phyloP scores from a whole-genome alignment of 2,113 vertebrate species.

The Triplophysa dalaica region DNA sequence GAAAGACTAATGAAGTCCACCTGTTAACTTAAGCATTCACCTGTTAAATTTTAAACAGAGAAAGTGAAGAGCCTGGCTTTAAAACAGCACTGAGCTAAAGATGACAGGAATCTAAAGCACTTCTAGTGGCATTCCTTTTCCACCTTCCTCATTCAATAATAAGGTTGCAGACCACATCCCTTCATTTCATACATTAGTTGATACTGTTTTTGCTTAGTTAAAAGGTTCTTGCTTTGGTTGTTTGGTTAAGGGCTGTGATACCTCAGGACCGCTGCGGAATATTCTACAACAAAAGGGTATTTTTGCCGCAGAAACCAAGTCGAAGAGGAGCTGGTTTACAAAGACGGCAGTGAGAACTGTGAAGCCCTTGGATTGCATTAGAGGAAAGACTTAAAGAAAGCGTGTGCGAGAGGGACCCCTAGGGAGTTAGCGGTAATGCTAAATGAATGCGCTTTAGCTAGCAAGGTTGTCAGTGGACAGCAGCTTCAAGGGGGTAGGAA shows the following conservation, averaged over 20 bases:
- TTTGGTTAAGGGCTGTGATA: slow-evolving; percentile 21
- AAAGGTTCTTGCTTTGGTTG: slow-evolving; percentile 43
- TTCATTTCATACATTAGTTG: slow-evolving; percentile 24
- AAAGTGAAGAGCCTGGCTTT: slow-evolving; percentile 14
- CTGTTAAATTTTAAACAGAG: slow-evolving; percentile 53
- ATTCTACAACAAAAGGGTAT: slow-evolving; percentile 50
- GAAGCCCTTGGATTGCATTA: slow-evolving; percentile 40
- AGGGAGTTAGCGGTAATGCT: slow-evolving; percentile 43
- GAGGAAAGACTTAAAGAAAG: slow-evolving; percentile 41
- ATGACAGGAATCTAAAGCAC: slow-evolving; percentile 19
- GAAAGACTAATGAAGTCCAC: slow-evolving; percentile 52
- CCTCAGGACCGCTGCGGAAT: slow-evolving; percentile 31
- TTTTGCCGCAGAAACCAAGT: slow-evolving; percentile 38
- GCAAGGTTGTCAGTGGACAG: slow-evolving; percentile 2
- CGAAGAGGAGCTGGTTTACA: background rate
- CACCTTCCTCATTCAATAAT: background rate
- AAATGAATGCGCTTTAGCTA: slow-evolving; percentile 53
- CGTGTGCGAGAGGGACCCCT: slow-evolving; percentile 12
- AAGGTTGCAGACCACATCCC: slow-evolving; percentile 13
- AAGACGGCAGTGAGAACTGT: slow-evolving; percentile 42
- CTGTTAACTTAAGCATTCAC: slow-evolving; percentile 47
- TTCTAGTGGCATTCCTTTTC: slow-evolving; percentile 10
- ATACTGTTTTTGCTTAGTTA: slow-evolving; percentile 22
- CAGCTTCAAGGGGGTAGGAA: slow-evolving; percentile 27
- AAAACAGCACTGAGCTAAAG: background rate